phyloP scores from a whole-genome alignment of 2,797 vertebrate species.

The Sternotherus odoratus region DNA sequence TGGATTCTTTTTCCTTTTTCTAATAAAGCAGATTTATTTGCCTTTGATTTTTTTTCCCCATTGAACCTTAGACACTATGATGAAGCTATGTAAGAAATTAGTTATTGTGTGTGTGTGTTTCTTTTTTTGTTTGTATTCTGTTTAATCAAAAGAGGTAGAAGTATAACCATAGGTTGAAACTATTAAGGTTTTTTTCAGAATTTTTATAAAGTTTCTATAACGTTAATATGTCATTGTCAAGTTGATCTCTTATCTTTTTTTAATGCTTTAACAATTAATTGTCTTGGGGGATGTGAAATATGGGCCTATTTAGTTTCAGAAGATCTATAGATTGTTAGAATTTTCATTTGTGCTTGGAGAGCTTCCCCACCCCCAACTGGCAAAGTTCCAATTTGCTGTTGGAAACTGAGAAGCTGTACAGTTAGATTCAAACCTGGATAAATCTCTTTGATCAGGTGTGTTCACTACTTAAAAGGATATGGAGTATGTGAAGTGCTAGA shows the following conservation, averaged over 20 bases:
- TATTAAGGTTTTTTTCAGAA: neutral
- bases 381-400: neutral
- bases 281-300: neutral
- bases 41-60: neutral
- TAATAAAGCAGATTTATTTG: accelerated
- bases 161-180: neutral
- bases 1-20: neutral
- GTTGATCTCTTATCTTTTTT: neutral
- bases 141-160: neutral
- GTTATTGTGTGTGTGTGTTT: neutral
- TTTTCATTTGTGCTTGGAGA: neutral
- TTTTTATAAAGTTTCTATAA: neutral
- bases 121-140: accelerated
- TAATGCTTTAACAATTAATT: neutral
- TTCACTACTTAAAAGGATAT: slow-evolving; percentile 44
- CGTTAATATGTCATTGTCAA: neutral
- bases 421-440: slow-evolving; percentile 29
- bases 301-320: neutral
- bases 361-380: neutral
- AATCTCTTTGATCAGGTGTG: slow-evolving; percentile 49
- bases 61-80: neutral
- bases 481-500: slow-evolving; percentile 60
- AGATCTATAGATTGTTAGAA: neutral
- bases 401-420: neutral
- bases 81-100: neutral